A percentile compares a stretch with the other conserved stretches of the same genome.
Conservation (phyloP, 2,797 vertebrate genomes). For the Phylloscopus collybita region DNA sequence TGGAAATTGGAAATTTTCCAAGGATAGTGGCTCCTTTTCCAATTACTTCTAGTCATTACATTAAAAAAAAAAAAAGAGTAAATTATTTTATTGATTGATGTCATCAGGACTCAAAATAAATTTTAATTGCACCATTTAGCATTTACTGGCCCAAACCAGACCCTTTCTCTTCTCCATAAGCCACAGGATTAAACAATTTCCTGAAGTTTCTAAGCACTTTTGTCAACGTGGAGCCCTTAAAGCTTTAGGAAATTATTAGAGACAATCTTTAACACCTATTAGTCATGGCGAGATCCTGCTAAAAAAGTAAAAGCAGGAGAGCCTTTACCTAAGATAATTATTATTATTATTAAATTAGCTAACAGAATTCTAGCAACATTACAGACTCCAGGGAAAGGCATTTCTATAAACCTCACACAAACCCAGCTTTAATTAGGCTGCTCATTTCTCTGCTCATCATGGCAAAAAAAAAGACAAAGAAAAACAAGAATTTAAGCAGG, state of each 20-base stretch:
- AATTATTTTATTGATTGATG: not conserved
- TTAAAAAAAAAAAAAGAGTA: not conserved
- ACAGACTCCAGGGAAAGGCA: not conserved
- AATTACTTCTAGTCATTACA: not conserved
- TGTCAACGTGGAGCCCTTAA: not conserved
- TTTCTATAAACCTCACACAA: not conserved
- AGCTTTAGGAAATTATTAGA: not conserved
- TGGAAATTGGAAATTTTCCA: not conserved
- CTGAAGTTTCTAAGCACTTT: not conserved
- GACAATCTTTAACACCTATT: not conserved
- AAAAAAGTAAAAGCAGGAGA: not conserved
- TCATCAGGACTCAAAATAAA: not conserved
- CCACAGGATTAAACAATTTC: not conserved
- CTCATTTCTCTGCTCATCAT: not conserved
- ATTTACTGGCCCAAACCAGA: not conserved
- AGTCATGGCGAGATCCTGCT: not conserved
- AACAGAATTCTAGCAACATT: not conserved
- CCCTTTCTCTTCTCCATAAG: not conserved
- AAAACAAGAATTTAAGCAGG: not conserved
- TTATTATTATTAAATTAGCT: not conserved
- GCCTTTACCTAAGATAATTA: not conserved
- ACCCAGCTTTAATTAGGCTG: not conserved
- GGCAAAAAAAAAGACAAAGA: not conserved
- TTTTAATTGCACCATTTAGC: not conserved
- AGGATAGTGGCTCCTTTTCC: not conserved